Evolutionary conservation across 2,797 vertebrate species (phyloP).

Genomic region (Mycteria americana): DNA sequence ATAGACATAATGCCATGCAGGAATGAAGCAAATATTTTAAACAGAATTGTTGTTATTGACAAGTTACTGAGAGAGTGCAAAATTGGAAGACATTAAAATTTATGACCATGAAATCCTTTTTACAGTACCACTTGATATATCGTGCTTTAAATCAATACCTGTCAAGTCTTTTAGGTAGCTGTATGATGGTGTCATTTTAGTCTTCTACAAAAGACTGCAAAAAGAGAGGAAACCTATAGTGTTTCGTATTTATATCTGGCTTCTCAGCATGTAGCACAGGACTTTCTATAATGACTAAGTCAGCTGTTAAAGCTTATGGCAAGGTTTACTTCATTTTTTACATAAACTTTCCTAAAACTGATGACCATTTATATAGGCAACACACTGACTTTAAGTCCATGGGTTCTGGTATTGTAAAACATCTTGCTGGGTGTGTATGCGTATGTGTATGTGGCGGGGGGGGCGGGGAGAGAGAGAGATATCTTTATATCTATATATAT

Average conservation of each 20-base stretch:
- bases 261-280: conserved; percentile 51
- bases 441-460: too few species aligned
- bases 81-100: conserved; percentile 80
- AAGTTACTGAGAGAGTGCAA: conserved; percentile 73
- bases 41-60: conserved; percentile 74
- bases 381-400: conserved; percentile 11
- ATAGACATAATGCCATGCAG: conserved; percentile 52
- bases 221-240: conserved; percentile 52
- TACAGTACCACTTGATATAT: conserved; percentile 76
- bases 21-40: conserved; percentile 72
- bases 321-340: conserved; percentile 55
- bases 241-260: conserved; percentile 63
- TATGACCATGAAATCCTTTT: conserved; percentile 80
- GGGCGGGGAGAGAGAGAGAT: too few species aligned
- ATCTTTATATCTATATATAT: too few species aligned
- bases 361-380: conserved; percentile 10
- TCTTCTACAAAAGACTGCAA: conserved; percentile 64
- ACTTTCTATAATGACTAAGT: conserved; percentile 44
- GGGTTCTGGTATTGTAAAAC: background rate
- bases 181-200: conserved; percentile 73
- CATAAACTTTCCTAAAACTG: conserved; percentile 47
- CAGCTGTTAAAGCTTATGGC: conserved; percentile 43
- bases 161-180: conserved; percentile 74
- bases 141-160: conserved; percentile 76
- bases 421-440: background rate